These are phyloP conservation scores for Trichogramma dendrolimi DNA, from an alignment of 2,888 invertebrate species.

Conservation along the genomic window DNA sequence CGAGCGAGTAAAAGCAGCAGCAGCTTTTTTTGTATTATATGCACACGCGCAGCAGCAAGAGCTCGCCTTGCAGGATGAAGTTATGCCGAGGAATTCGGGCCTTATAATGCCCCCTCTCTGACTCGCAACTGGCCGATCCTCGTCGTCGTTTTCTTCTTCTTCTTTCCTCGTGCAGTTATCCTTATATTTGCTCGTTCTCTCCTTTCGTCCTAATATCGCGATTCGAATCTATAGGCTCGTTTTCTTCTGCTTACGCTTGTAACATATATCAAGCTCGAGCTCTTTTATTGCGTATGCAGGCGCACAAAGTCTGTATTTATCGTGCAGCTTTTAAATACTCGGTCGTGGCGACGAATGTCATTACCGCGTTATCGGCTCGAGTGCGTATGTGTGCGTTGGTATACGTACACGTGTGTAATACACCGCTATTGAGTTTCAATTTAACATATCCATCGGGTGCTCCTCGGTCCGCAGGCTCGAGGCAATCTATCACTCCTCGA, in stretches of 20 bases:
- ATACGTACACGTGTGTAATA: too few relatives aligned
- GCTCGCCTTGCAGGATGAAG: constrained; percentile 28
- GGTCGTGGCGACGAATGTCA: too few relatives aligned
- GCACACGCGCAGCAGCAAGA: constrained; percentile 7
- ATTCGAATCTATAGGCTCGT: constrained; percentile 21
- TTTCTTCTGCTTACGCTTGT: background rate
- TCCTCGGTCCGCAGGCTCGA: too few relatives aligned
- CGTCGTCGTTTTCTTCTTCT: constrained; percentile 28
- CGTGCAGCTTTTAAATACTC: too few relatives aligned
- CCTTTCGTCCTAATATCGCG: constrained; percentile 29
- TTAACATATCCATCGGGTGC: too few relatives aligned
- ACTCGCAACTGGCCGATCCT: constrained; percentile 26
- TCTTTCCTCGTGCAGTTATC: constrained; percentile 31
- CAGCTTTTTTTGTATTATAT: background rate
- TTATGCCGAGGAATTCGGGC: constrained; percentile 35
- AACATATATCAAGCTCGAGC: background rate
- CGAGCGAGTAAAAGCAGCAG: background rate
- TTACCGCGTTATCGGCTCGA: too few relatives aligned
- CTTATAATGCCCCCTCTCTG: constrained; percentile 23
- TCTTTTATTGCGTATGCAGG: too few relatives aligned
- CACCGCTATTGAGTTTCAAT: too few relatives aligned
- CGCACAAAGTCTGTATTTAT: too few relatives aligned
- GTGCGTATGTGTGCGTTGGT: too few relatives aligned
- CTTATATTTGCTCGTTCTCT: constrained; percentile 7
- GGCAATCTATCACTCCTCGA: too few relatives aligned